A percentile compares a stretch with the other conserved stretches of the same genome.
phyloP scores from a whole-genome alignment of 1,140 invertebrate species.

The Aphaenogaster floridana region DNA sequence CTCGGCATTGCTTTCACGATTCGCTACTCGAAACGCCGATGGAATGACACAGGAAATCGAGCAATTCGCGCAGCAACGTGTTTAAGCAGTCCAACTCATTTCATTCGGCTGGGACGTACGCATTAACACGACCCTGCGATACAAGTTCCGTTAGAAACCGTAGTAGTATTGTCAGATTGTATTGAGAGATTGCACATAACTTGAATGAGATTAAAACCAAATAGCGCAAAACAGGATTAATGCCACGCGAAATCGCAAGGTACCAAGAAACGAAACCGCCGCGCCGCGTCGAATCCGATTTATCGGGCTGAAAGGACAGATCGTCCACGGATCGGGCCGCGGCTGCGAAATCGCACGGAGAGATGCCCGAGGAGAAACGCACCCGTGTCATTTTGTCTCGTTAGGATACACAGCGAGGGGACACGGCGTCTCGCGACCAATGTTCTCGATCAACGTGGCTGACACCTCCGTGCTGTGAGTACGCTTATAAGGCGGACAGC shows the following conservation, averaged over 20 bases:
- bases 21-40: background rate
- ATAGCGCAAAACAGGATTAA: slow-evolving; percentile 36
- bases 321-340: slow-evolving; percentile 38
- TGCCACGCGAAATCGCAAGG: background rate
- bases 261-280: background rate
- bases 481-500: slow-evolving; percentile 74
- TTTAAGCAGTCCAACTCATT: background rate
- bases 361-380: slow-evolving; percentile 39
- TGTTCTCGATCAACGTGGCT: slow-evolving; percentile 75
- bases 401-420: slow-evolving; percentile 74
- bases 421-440: slow-evolving; percentile 73
- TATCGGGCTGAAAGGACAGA: slow-evolving; percentile 48
- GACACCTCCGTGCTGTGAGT: slow-evolving; percentile 72
- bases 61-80: background rate
- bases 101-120: too few species aligned
- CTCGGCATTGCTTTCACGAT: background rate
- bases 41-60: background rate
- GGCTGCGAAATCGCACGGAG: slow-evolving; percentile 57
- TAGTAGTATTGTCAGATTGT: background rate
- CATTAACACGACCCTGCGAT: too few species aligned
- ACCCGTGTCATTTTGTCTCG: slow-evolving; percentile 76
- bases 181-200: background rate
- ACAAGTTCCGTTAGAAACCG: too few species aligned
- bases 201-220: background rate
- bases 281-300: slow-evolving; percentile 54